These are phyloP conservation scores for Calephelis perditalis DNA, from an alignment of 2,888 invertebrate genomes.

Conservation along the genomic window DNA sequence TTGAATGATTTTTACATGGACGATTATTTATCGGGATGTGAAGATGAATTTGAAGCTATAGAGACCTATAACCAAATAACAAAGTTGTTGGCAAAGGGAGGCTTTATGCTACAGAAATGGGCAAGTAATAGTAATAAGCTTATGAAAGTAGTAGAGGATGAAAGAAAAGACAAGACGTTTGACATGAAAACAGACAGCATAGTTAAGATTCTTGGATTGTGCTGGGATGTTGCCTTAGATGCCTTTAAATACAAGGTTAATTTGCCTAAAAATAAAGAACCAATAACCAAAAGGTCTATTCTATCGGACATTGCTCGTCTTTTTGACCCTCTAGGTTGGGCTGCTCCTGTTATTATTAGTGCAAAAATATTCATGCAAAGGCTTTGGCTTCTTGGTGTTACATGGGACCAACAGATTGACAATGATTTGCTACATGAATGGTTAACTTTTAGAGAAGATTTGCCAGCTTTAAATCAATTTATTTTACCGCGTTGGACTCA, in stretches of 20 bases:
- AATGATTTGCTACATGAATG: constrained; percentile 28
- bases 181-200: constrained; percentile 11
- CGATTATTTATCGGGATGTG: constrained; percentile 30
- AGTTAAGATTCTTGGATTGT: constrained; percentile 11
- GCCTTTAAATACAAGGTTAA: constrained; percentile 17
- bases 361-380: constrained; percentile 37
- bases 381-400: constrained; percentile 35
- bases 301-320: constrained; percentile 35
- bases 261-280: constrained; percentile 12
- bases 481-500: constrained; percentile 24
- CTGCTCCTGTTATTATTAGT: constrained; percentile 32
- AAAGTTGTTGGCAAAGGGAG: constrained; percentile 30
- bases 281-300: constrained; percentile 35
- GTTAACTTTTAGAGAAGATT: constrained; percentile 24
- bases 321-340: constrained; percentile 40
- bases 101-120: constrained; percentile 36
- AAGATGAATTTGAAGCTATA: constrained; percentile 25
- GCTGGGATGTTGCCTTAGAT: constrained; percentile 16
- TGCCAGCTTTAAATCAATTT: constrained; percentile 15
- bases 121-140: constrained; percentile 22
- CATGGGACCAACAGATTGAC: constrained; percentile 35
- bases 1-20: constrained; percentile 28
- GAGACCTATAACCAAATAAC: constrained; percentile 28
- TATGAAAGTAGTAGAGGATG: constrained; percentile 4
- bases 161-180: not conserved